Conservation (phyloP, 2,797 vertebrate genomes). For the Silurus aristotelis region DNA sequence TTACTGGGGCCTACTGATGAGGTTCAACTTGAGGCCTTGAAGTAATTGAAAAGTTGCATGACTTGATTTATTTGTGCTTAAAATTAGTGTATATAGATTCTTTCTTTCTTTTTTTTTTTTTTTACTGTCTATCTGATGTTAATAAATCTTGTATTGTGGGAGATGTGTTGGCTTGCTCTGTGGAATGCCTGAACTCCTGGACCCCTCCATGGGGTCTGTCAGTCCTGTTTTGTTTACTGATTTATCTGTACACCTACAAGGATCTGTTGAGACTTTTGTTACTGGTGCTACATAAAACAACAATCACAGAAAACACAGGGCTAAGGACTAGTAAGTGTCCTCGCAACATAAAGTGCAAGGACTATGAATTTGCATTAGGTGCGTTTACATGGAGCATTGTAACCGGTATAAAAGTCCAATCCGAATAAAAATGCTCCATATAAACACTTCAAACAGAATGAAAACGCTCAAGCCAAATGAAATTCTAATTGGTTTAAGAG, state of each 20-base stretch:
- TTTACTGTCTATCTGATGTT: conserved; percentile 21
- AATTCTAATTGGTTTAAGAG: too few species aligned
- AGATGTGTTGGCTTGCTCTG: conserved; percentile 43
- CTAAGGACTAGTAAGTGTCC: too few species aligned
- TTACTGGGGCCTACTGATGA: neutral
- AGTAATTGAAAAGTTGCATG: conserved; percentile 24
- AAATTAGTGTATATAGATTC: conserved; percentile 19
- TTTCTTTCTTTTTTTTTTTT: neutral
- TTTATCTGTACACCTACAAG: neutral
- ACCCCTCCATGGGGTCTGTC: conserved; percentile 23
- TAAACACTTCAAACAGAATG: too few species aligned
- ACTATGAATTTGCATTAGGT: too few species aligned
- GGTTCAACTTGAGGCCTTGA: conserved; percentile 11
- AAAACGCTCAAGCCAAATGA: too few species aligned
- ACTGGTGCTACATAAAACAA: too few species aligned
- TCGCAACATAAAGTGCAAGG: too few species aligned
- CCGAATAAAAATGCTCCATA: too few species aligned
- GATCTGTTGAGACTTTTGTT: neutral
- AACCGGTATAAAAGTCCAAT: too few species aligned
- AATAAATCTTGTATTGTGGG: conserved; percentile 49
- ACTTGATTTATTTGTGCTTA: neutral
- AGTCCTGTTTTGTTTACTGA: neutral
- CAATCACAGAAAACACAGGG: too few species aligned
- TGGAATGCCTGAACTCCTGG: conserved; percentile 54
- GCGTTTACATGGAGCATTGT: too few species aligned